Base-by-base conservation (phyloP, 2,888 invertebrate species). In the Acrobasis consociella region DNA sequence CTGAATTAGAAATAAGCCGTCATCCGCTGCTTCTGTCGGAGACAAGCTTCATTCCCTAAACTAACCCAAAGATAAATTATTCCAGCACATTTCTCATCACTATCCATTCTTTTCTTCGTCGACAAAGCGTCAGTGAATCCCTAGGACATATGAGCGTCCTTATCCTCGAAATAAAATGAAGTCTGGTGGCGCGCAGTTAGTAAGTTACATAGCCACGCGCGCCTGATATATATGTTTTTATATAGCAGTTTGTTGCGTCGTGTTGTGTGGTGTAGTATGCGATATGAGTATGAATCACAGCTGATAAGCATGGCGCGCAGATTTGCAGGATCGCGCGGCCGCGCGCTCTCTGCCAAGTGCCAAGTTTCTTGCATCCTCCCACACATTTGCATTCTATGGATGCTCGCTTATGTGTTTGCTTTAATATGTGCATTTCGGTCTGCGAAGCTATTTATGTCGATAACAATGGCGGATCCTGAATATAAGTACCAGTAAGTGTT, bases 21-120 rank as follows among this genome's bases (percentile, higher is more conserved):
- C 83, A 83, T 82, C 78, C 78, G 78, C 78, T 76, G 76, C 76
- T 78, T 75, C 76, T 83, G 80, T 72, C 76, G 71, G 77, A 82
- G 82, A 84, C 78, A 77, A 83, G 83, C 81, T 85, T 82, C 81
- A 77, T 83, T 84, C 78, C 80, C 80, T 80, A 83, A 87, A 85
- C 85, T 85, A 83, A 86, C 85, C 85, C 79, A 76, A 85, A 85
- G 85, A 89, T 88, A 89, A 89, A 89, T 89, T 89, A 88, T 91
- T 88, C 85, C 79, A 78, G 80, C 80, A 85, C 83, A 87, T 89
- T 89, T 89, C 85, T 86, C 87, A 88, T 86, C 83, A 83, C 81
- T 82, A 84, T 81, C 81, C 80, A 85, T 87, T 87, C 83, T 87
- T 88, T 87, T 78, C 81, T 81, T 78, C 79, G 78, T 78, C 81